Evolutionary conservation across 2,888 invertebrate species (phyloP).

Genomic region (Synergus gifuensis): DNA sequence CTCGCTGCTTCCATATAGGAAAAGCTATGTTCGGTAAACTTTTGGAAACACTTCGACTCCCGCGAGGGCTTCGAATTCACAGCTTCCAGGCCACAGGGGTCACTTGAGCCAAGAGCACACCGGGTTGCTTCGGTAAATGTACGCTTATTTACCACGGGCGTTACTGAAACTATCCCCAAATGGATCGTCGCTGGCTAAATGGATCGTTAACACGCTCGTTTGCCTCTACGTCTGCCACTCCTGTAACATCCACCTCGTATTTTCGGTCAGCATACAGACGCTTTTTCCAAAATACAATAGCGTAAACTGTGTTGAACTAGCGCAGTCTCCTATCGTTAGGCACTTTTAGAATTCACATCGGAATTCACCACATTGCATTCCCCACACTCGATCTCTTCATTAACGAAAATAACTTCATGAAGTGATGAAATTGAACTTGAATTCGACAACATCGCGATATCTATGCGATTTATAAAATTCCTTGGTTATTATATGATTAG

Average conservation of each 20-base stretch:
- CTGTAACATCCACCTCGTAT: conserved; percentile 18
- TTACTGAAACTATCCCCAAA: conserved; percentile 52
- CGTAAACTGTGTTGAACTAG: background rate
- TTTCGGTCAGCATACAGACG: conserved; percentile 1
- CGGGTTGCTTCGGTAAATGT: conserved; percentile 44
- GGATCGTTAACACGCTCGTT: conserved; percentile 56
- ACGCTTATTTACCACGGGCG: conserved; percentile 48
- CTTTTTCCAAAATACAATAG: conserved; percentile 21
- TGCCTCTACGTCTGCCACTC: conserved; percentile 41
- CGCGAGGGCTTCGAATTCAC: conserved; percentile 43
- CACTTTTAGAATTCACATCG: background rate
- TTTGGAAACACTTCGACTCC: conserved; percentile 47
- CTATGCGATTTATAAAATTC: too few species aligned
- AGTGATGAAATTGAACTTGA: background rate
- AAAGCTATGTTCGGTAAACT: conserved; percentile 48
- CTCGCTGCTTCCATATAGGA: conserved; percentile 43
- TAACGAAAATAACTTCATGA: background rate
- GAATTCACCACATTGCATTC: background rate
- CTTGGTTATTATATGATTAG: too few species aligned
- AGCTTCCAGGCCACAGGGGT: conserved; percentile 44
- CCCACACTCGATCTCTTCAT: background rate
- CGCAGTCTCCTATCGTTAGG: background rate
- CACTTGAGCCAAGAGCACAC: conserved; percentile 38
- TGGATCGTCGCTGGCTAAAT: conserved; percentile 51
- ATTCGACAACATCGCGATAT: too few species aligned